phyloP scores from a whole-genome alignment of 2,113 vertebrate genomes.

The Chrysochloris asiatica region DNA sequence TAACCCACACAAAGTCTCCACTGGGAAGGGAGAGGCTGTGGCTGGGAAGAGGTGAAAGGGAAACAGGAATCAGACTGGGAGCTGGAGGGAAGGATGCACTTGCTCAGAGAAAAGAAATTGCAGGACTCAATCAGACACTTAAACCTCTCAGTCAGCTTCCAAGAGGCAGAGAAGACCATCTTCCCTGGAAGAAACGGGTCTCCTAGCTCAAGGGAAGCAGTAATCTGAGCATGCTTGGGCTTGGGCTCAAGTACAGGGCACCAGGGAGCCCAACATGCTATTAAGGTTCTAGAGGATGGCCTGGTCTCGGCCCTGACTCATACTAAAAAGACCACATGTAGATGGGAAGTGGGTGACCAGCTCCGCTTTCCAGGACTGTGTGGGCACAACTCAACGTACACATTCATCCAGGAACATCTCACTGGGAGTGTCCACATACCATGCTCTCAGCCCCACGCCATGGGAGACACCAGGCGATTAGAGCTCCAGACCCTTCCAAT shows the following conservation, averaged over 20 bases:
- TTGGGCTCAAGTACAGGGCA: too few species aligned
- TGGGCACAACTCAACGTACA: accelerated
- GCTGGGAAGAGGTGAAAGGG: accelerated
- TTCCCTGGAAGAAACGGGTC: not conserved
- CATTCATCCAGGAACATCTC: too few species aligned
- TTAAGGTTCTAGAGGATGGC: not conserved
- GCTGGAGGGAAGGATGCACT: too few species aligned
- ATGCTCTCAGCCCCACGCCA: too few species aligned
- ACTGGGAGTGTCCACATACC: too few species aligned
- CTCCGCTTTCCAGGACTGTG: accelerated
- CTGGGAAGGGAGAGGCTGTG: not conserved
- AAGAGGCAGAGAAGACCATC: accelerated
- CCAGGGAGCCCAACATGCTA: not conserved
- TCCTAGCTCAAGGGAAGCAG: too few species aligned
- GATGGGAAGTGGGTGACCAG: accelerated
- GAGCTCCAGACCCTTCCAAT: accelerated
- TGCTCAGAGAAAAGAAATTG: not conserved
- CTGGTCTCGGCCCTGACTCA: not conserved
- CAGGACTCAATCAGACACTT: not conserved
- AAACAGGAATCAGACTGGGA: accelerated
- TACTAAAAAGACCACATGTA: accelerated
- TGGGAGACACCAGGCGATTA: accelerated
- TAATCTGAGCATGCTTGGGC: too few species aligned
- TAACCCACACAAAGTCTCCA: not conserved
- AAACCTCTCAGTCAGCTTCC: not conserved